Conservation (phyloP, 1,140 invertebrate genomes). For the Panulirus ornatus region DNA sequence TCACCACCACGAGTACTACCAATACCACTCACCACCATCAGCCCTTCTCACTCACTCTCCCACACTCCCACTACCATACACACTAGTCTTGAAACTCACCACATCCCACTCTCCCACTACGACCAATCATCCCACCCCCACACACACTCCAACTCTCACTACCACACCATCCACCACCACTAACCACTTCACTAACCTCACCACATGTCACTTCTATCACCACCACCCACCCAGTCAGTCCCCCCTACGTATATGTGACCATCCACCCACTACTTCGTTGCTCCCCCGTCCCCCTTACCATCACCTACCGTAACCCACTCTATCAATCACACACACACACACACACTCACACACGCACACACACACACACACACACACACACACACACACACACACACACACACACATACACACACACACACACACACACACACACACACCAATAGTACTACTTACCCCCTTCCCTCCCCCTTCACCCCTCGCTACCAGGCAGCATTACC, state of each 20-base stretch:
- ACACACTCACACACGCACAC: neutral
- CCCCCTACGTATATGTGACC: neutral
- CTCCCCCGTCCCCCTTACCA: neutral
- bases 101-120: neutral
- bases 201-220: neutral
- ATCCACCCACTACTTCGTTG: neutral
- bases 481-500: no score
- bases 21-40: neutral
- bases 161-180: neutral
- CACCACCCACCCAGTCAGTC: neutral
- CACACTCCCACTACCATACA: slow-evolving; percentile 1
- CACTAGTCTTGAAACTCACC: no score
- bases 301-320: neutral
- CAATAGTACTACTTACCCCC: neutral
- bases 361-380: slow-evolving; percentile 26
- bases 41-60: neutral
- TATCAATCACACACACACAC: neutral
- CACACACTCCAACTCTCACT: neutral
- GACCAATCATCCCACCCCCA: neutral
- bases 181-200: neutral
- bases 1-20: no score
- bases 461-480: neutral
- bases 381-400: slow-evolving; percentile 2
- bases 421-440: slow-evolving; percentile 4
- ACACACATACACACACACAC: slow-evolving; percentile 4